These are phyloP conservation scores for Tauraco erythrolophus DNA, from an alignment of 2,113 vertebrate genomes.

Conservation along the genomic window DNA sequence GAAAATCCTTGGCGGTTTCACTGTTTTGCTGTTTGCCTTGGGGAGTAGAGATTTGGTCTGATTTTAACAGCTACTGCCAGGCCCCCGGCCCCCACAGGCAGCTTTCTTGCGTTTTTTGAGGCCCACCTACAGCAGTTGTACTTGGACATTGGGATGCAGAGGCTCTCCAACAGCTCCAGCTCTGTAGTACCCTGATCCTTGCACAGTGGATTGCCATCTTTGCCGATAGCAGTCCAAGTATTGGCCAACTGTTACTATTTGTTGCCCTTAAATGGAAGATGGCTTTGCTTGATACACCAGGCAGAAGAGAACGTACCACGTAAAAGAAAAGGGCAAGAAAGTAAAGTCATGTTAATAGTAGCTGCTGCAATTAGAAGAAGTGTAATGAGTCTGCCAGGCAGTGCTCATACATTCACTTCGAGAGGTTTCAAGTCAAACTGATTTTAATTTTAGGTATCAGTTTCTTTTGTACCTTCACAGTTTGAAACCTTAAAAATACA, in stretches of 20 bases:
- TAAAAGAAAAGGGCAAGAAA: background rate
- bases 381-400: background rate
- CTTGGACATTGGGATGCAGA: background rate
- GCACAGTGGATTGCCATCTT: background rate
- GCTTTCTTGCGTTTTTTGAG: slow-evolving; percentile 10
- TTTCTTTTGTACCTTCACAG: background rate
- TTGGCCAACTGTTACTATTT: slow-evolving; percentile 2
- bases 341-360: background rate
- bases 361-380: background rate
- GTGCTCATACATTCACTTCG: background rate
- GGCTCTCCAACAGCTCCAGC: background rate
- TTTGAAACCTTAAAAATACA: background rate
- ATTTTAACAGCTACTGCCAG: slow-evolving; percentile 25
- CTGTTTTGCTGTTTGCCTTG: slow-evolving; percentile 51
- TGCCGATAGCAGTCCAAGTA: background rate
- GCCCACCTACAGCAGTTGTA: slow-evolving; percentile 11
- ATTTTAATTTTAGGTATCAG: slow-evolving; percentile 11
- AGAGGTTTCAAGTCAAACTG: background rate
- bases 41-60: background rate
- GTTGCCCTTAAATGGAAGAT: slow-evolving; percentile 39
- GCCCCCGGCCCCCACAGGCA: background rate
- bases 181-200: background rate
- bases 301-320: background rate
- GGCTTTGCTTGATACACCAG: background rate
- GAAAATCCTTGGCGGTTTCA: slow-evolving; percentile 18